Conservation (phyloP, 1,140 invertebrate species). For the Ceratitis capitata region DNA sequence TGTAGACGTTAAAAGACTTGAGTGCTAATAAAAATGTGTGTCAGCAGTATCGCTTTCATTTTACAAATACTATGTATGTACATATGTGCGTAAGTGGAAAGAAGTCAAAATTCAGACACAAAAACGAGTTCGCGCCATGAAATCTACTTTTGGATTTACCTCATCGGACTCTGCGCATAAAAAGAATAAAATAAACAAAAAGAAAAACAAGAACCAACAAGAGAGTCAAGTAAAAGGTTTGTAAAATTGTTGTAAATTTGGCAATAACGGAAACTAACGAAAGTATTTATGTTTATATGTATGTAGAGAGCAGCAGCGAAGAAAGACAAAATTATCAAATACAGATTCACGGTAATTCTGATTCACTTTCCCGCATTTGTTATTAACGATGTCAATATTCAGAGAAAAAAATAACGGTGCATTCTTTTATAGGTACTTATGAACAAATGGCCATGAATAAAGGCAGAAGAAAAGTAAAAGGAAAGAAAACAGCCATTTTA, state of each 20-base stretch:
- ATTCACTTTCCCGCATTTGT: background rate
- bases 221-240: background rate
- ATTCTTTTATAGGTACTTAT: background rate
- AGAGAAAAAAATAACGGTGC: background rate
- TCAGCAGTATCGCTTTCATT: conserved; percentile 24
- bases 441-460: background rate
- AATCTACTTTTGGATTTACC: background rate
- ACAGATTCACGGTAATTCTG: background rate
- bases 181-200: too few species aligned
- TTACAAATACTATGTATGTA: background rate
- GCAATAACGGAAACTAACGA: background rate
- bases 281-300: background rate
- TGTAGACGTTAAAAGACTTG: background rate
- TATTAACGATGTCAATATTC: background rate
- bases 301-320: background rate
- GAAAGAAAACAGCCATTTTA: background rate
- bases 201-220: background rate
- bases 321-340: background rate
- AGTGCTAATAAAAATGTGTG: background rate
- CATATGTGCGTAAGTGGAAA: background rate
- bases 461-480: background rate
- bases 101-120: background rate
- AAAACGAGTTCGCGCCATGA: background rate
- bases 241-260: background rate
- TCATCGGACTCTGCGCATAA: background rate